Evolutionary conservation across 2,797 vertebrate species (phyloP).

Genomic region (Chrysolophus pictus): DNA sequence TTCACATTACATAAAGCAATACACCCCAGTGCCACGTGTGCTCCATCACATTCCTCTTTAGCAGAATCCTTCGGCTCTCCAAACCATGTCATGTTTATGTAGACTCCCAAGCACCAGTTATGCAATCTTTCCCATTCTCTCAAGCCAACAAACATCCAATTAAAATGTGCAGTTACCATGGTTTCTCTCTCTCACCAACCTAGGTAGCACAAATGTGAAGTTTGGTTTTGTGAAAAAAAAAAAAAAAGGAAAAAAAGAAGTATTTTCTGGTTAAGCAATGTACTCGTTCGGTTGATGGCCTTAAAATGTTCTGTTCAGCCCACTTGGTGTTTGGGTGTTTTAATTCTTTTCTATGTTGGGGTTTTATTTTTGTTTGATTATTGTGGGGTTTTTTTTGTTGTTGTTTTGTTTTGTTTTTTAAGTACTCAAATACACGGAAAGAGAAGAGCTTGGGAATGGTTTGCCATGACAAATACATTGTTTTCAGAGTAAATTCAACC

Average conservation of each 20-base stretch:
- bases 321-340: background rate
- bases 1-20: background rate
- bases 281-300: background rate
- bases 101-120: conserved; percentile 18
- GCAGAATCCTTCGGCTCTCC: background rate
- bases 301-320: background rate
- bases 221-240: background rate
- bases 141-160: conserved; percentile 27
- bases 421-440: background rate
- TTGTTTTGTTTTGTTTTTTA: background rate
- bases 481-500: conserved; percentile 34
- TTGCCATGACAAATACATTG: conserved; percentile 51
- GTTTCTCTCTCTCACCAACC: conserved; percentile 34
- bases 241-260: background rate
- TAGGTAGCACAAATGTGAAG: conserved; percentile 15
- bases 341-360: background rate
- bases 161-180: conserved; percentile 51
- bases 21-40: conserved; percentile 1
- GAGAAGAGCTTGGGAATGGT: conserved; percentile 14
- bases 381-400: background rate
- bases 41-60: background rate
- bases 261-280: background rate
- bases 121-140: conserved; percentile 32
- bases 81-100: background rate
- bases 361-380: background rate